Evolutionary conservation across 64 coral and sea anemone species (phyloP), one percentile per base, ranked within the genome.

Genomic region (Montipora foliosa): DNA sequence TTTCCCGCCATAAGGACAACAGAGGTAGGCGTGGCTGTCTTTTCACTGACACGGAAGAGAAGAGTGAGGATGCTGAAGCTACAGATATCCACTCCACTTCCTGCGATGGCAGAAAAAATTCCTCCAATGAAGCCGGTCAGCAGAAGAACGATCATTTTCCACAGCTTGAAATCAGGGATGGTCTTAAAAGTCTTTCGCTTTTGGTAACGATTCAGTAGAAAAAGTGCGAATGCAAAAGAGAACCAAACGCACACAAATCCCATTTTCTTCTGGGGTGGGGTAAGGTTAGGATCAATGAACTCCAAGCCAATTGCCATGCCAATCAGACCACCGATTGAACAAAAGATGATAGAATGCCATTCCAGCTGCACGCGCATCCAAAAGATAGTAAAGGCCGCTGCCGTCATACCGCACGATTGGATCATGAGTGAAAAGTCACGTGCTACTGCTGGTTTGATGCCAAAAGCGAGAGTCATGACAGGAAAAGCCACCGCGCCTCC

Each of bases 171-270:
- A 13, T 97, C 53, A 17, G 95, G 95, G 57, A 97, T 94, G 25
- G 47, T 74, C 64, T 83, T 88, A 49, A 79, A 97, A 4, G 95
- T 97, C 75, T 73, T 88, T 24, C 95, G 51, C 47, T 97, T 92
- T 69, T 91, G 83, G 92, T 94, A 94, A 13, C 83, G 89, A 58
- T 97, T 97, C 4, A 97, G 61, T 13, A 97, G 89, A 74, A 97
- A 97, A 6, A 97, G 61, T 0, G 95, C 88, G 82, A 97, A 97
- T 1, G 95, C 95, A 25, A 97, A 97, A 0, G 95, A 85, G 21
- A 97, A 97, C 95, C 95, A 97, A 3, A 97, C 87, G 51, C 88
- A 88, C 1, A 97, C 95, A 60, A 97, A 97, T 12, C 95, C 89
- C 79, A 96, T 93, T 87, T 96, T 96, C 74, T 96, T 96, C 75